Conservation (phyloP, 1,140 invertebrate genomes). For the Lepidotrigona ventralis region DNA sequence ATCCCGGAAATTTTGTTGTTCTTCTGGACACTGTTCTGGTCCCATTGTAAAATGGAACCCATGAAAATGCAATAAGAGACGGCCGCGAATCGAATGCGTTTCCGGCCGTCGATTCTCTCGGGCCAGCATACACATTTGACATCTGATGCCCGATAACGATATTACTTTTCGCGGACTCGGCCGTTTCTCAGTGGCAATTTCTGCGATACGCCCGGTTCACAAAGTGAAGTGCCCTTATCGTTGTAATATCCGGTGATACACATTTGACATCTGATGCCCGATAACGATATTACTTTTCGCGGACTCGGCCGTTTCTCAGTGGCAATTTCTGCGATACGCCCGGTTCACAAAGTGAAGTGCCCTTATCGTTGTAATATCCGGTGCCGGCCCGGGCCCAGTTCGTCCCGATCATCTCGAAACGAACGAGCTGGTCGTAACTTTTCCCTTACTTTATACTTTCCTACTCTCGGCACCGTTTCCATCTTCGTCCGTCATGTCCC, state of each 20-base stretch:
- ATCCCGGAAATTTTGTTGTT: too few species aligned
- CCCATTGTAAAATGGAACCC: background rate
- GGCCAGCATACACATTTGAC: slow-evolving; percentile 9
- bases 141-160: slow-evolving; percentile 44
- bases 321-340: slow-evolving; percentile 52
- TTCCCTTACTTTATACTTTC: slow-evolving; percentile 42
- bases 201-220: slow-evolving; percentile 37
- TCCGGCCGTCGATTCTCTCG: slow-evolving; percentile 13
- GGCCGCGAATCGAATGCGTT: slow-evolving; percentile 5
- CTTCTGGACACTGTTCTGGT: slow-evolving; percentile 2
- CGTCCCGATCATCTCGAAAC: slow-evolving; percentile 20
- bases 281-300: slow-evolving; percentile 54
- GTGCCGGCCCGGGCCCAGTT: background rate
- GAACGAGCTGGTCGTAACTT: slow-evolving; percentile 31
- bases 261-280: slow-evolving; percentile 31
- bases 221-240: slow-evolving; percentile 37
- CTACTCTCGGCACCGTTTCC: background rate
- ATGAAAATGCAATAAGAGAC: slow-evolving; percentile 34
- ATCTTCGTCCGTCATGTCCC: background rate
- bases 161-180: slow-evolving; percentile 47
- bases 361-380: slow-evolving; percentile 54
- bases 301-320: slow-evolving; percentile 32
- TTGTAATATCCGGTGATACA: slow-evolving; percentile 55
- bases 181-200: slow-evolving; percentile 48
- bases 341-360: slow-evolving; percentile 17